Conservation (phyloP, 2,113 vertebrate species). For the Neomonachus schauinslandi region DNA sequence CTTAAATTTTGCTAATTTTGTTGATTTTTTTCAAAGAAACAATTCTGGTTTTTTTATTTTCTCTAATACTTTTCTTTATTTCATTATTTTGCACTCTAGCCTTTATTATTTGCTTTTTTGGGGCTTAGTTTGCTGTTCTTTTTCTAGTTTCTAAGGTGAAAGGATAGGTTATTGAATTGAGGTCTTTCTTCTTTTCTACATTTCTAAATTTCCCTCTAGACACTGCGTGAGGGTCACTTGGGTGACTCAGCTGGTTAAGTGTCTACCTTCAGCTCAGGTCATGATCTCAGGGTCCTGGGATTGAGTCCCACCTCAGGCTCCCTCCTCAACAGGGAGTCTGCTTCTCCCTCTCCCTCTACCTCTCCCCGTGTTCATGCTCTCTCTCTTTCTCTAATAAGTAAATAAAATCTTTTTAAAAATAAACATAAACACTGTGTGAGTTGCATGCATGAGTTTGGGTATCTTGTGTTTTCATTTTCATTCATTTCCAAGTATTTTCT, state of each 20-base stretch:
- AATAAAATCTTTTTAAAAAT: no score
- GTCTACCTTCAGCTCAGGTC: neutral
- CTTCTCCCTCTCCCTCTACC: neutral
- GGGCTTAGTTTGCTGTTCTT: neutral
- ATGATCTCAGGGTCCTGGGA: neutral
- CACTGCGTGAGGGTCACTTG: neutral
- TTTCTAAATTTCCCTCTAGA: neutral
- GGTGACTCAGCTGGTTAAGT: neutral
- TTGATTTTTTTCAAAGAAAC: neutral
- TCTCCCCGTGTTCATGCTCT: neutral
- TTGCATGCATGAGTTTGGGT: neutral
- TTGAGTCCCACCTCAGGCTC: neutral
- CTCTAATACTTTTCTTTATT: neutral
- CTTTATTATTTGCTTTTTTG: neutral
- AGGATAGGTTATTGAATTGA: neutral
- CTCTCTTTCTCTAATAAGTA: no score
- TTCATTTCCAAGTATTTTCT: neutral
- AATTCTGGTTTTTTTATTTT: neutral
- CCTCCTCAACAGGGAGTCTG: neutral
- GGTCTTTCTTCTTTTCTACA: neutral
- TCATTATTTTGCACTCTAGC: neutral
- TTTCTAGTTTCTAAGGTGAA: neutral
- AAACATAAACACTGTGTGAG: neutral
- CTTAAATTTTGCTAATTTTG: neutral
- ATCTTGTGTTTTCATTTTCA: neutral